These are phyloP conservation scores for Oenanthe oenanthe DNA, from an alignment of 2,113 vertebrate species.

Conservation along the genomic window DNA sequence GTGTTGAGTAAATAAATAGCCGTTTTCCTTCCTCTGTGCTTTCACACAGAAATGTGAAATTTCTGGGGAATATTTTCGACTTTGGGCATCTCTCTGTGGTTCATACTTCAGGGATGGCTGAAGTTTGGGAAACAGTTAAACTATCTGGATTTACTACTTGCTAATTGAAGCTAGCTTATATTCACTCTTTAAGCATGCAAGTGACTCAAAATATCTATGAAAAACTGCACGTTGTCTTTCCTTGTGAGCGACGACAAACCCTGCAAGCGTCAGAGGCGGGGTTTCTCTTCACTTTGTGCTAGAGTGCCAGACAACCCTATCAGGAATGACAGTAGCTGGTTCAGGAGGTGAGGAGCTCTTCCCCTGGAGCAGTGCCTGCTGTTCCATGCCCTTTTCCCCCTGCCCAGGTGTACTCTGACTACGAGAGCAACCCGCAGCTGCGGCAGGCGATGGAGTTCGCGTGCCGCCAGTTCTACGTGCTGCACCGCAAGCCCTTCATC, in stretches of 20 bases:
- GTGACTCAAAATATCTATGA: background rate
- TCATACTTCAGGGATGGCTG: background rate
- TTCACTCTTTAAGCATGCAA: background rate
- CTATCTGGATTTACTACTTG: background rate
- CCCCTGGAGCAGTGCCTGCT: background rate
- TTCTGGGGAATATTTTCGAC: background rate
- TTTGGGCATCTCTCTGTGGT: background rate
- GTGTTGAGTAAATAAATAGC: background rate
- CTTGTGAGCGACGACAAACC: background rate
- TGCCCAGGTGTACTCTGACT: conserved; percentile 91
- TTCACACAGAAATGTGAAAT: background rate
- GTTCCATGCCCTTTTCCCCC: background rate
- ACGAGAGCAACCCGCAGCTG: conserved; percentile 93
- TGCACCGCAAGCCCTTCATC: conserved; percentile 95
- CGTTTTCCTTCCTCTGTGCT: background rate
- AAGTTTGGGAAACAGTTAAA: background rate
- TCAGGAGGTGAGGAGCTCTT: background rate
- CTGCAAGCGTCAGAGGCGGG: background rate
- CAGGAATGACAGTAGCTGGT: background rate
- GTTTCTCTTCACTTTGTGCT: background rate
- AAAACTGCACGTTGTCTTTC: background rate
- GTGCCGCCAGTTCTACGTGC: conserved; percentile 96
- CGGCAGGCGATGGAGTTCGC: conserved; percentile 94
- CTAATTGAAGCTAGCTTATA: background rate
- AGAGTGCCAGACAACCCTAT: too few relatives aligned